These are phyloP conservation scores for Cremastinae sp. DNA, from an alignment of 2,888 invertebrate genomes.

Conservation along the genomic window DNA sequence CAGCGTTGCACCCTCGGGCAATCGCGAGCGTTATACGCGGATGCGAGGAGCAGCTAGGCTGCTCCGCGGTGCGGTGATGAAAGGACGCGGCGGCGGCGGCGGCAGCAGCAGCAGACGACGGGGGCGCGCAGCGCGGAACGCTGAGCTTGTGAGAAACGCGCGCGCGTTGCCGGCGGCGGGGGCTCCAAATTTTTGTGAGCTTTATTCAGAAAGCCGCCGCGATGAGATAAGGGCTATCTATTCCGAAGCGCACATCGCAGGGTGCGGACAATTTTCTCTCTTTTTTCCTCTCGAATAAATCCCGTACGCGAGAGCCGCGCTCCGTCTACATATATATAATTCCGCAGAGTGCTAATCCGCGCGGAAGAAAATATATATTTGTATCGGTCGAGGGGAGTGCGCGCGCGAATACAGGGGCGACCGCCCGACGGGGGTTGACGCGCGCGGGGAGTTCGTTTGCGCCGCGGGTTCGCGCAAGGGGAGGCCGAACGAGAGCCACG, in stretches of 20 bases:
- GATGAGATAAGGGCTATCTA: conserved; percentile 50
- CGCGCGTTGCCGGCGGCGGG: conserved; percentile 22
- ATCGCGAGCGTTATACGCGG: conserved; percentile 9
- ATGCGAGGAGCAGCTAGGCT: neutral
- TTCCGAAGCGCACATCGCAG: too few species aligned
- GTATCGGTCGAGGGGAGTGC: conserved; percentile 3
- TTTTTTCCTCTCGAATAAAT: conserved; percentile 27
- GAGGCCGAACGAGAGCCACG: conserved; percentile 46
- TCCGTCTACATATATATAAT: conserved; percentile 34
- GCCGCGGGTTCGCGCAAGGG: conserved; percentile 57
- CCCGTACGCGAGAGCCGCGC: neutral
- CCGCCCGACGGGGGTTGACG: conserved; percentile 35
- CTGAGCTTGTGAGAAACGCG: conserved; percentile 4
- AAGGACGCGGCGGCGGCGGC: neutral
- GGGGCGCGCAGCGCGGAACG: neutral
- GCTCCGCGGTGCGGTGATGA: too few species aligned
- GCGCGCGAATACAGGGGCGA: conserved; percentile 26
- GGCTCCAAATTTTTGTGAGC: neutral
- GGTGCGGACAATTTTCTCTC: neutral
- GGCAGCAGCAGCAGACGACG: neutral
- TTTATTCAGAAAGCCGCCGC: conserved; percentile 30
- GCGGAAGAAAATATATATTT: neutral
- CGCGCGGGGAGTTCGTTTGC: conserved; percentile 58
- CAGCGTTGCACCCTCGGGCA: conserved; percentile 37
- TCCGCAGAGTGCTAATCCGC: conserved; percentile 33